phyloP scores from a whole-genome alignment of 2,888 invertebrate species.

The Koerneria pararmatus region DNA sequence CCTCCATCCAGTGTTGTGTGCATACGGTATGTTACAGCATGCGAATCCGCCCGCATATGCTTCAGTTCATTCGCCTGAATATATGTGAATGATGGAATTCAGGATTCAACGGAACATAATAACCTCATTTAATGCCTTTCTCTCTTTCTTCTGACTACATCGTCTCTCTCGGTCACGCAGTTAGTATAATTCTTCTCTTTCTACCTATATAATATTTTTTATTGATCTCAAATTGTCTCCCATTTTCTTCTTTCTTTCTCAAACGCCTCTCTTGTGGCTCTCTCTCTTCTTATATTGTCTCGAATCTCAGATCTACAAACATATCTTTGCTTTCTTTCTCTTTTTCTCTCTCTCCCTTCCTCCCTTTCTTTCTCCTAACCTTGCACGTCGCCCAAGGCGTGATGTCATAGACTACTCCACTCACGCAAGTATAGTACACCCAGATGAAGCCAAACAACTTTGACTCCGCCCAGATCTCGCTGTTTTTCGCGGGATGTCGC shows the following conservation, averaged over 20 bases:
- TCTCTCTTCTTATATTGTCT: no score
- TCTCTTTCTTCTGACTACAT: no score
- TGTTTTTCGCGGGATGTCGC: slow-evolving; percentile 75
- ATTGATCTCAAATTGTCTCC: no score
- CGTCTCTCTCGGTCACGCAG: no score
- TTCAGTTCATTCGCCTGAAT: slow-evolving; percentile 69
- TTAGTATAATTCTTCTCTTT: no score
- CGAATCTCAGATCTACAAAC: not conserved
- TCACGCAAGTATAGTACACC: slow-evolving; percentile 94
- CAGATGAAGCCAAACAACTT: slow-evolving; percentile 79
- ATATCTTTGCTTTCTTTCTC: not conserved
- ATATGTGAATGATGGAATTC: no score
- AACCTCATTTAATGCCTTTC: no score
- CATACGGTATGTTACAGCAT: slow-evolving; percentile 83
- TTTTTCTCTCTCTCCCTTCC: not conserved
- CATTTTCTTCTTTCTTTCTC: no score
- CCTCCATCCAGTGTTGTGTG: slow-evolving; percentile 61
- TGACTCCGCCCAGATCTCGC: slow-evolving; percentile 73
- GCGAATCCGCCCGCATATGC: slow-evolving; percentile 83
- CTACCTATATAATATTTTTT: no score
- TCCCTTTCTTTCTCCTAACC: slow-evolving; percentile 60
- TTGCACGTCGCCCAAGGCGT: slow-evolving; percentile 96
- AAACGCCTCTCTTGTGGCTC: no score
- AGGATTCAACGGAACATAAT: no score
- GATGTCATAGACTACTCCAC: slow-evolving; percentile 88